Conservation (phyloP, 1,140 invertebrate genomes). For the Chionoecetes opilio region DNA sequence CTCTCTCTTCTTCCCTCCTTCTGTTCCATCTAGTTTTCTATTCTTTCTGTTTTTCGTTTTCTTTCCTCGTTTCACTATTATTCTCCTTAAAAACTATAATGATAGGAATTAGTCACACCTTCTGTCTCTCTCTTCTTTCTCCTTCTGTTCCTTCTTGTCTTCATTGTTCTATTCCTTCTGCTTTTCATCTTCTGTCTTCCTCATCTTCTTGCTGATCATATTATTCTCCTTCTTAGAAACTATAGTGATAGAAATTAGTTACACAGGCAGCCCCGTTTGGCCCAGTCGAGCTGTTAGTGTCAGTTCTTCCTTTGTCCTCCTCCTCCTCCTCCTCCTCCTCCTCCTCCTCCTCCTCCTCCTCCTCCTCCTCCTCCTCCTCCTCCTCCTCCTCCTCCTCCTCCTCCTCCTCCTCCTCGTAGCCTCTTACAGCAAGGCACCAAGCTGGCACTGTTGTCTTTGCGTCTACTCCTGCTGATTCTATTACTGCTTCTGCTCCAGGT, state of each 20-base stretch:
- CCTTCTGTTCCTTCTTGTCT: no score
- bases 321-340: no score
- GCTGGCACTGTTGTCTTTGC: background rate
- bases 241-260: no score
- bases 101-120: no score
- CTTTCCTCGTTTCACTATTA: no score
- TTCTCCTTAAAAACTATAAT: no score
- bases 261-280: no score
- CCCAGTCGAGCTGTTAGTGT: no score
- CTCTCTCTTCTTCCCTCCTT: background rate
- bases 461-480: constrained; percentile 35
- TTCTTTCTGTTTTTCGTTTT: no score
- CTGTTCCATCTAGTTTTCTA: background rate
- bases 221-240: background rate
- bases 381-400: background rate
- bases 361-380: background rate
- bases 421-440: background rate
- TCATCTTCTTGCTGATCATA: constrained; percentile 5
- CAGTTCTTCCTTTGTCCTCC: no score
- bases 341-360: background rate
- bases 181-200: background rate
- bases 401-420: background rate
- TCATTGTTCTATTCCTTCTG: no score
- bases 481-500: constrained; percentile 43
- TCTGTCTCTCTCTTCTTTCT: no score